Evolutionary conservation across 2,888 invertebrate species (phyloP).

Genomic region (Craniophora ligustri): DNA sequence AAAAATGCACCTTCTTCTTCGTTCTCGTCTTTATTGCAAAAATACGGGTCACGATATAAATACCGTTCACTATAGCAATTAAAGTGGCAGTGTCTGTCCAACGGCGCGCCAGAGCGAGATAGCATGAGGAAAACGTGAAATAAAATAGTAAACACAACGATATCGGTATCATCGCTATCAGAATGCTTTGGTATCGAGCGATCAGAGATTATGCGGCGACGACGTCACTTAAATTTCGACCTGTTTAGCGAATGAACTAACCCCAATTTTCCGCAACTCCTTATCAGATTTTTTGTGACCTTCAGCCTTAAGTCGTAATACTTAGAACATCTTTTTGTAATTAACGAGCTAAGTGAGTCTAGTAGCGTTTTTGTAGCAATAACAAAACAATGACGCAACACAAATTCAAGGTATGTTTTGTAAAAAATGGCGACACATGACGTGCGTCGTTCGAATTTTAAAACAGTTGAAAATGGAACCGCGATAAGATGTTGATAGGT

Average conservation of each 20-base stretch:
- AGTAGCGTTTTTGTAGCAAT: slow-evolving; percentile 1
- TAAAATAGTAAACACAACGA: slow-evolving; percentile 73
- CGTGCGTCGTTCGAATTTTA: slow-evolving; percentile 32
- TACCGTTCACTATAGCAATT: slow-evolving; percentile 70
- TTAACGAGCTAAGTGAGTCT: background rate
- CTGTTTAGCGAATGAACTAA: slow-evolving; percentile 31
- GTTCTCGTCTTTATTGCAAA: slow-evolving; percentile 60
- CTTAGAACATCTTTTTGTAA: background rate
- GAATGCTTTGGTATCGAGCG: slow-evolving; percentile 54
- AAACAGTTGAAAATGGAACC: slow-evolving; percentile 31
- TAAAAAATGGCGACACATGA: slow-evolving; percentile 42
- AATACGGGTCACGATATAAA: slow-evolving; percentile 69
- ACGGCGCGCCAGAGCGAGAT: slow-evolving; percentile 67
- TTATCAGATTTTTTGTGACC: slow-evolving; percentile 14
- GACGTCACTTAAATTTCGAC: slow-evolving; percentile 45
- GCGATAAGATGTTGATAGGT: slow-evolving; percentile 1
- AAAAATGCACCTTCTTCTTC: slow-evolving; percentile 24
- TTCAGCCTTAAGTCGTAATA: slow-evolving; percentile 2
- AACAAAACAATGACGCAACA: slow-evolving; percentile 38
- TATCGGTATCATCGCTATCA: slow-evolving; percentile 63
- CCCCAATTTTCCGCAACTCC: slow-evolving; percentile 16
- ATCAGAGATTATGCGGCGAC: slow-evolving; percentile 51
- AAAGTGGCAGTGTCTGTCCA: slow-evolving; percentile 52
- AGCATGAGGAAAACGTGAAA: slow-evolving; percentile 83
- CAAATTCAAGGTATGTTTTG: slow-evolving; percentile 32